A percentile compares a stretch with the other conserved stretches of the same genome.
phyloP scores from a whole-genome alignment of 2,797 vertebrate genomes.

The Fistularia commersonii region DNA sequence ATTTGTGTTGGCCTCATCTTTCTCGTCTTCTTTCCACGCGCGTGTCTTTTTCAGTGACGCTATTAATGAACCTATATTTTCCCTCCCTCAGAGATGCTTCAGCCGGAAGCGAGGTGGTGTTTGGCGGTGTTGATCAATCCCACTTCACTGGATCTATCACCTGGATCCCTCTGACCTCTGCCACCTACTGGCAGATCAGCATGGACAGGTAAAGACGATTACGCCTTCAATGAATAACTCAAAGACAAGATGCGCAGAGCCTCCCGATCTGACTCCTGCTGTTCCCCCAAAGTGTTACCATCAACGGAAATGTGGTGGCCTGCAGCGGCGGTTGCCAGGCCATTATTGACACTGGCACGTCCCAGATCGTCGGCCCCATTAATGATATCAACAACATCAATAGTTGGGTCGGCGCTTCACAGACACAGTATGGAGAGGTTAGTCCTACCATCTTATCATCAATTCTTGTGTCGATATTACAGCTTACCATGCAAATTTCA shows the following conservation, averaged over 20 bases:
- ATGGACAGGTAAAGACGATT: conserved; percentile 58
- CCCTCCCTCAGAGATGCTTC: conserved; percentile 14
- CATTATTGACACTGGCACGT: conserved; percentile 70
- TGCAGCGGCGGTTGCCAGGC: conserved; percentile 68
- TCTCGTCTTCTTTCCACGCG: too few relatives aligned
- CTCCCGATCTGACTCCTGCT: background rate
- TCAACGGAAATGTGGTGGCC: conserved; percentile 59
- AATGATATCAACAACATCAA: conserved; percentile 61
- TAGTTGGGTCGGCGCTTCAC: conserved; percentile 48
- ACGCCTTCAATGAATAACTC: background rate
- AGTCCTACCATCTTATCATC: conserved; percentile 39
- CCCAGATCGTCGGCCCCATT: conserved; percentile 63
- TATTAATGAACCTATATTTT: background rate
- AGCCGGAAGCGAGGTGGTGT: conserved; percentile 52
- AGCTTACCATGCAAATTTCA: conserved; percentile 9
- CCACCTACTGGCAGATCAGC: conserved; percentile 63
- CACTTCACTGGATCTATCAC: conserved; percentile 54
- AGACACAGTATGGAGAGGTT: conserved; percentile 53
- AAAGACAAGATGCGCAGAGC: background rate
- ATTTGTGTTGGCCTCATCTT: too few relatives aligned
- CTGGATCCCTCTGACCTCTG: conserved; percentile 60
- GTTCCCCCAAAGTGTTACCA: conserved; percentile 37
- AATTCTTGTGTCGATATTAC: conserved; percentile 23
- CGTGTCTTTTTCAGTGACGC: background rate
- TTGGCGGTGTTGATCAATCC: conserved; percentile 47